phyloP scores from a whole-genome alignment of 2,113 vertebrate species.

The Antechinus flavipes region DNA sequence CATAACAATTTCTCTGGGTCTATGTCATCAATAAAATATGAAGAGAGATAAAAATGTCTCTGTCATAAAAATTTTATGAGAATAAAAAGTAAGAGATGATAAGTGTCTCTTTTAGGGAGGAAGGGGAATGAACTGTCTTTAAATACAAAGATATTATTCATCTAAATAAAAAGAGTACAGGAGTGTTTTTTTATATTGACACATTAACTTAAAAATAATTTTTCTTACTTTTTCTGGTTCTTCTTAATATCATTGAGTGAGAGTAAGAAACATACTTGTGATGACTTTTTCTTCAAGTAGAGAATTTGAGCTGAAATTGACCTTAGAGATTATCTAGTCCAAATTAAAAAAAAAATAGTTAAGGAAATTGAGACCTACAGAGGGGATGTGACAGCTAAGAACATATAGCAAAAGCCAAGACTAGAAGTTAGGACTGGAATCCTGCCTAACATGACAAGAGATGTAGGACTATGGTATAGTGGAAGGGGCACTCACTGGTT shows the following conservation, averaged over 20 bases:
- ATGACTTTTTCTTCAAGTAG: background rate
- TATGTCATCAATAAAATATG: conserved; percentile 27
- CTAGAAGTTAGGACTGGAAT: background rate
- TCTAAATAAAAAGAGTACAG: conserved; percentile 23
- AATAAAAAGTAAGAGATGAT: background rate
- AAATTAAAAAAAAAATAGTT: background rate
- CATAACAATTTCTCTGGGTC: conserved; percentile 10
- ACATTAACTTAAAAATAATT: background rate
- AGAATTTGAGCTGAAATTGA: background rate
- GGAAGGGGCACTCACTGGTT: background rate
- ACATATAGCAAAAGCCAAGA: background rate
- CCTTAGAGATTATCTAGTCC: background rate
- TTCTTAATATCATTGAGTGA: conserved; percentile 1
- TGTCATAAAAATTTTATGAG: conserved; percentile 27
- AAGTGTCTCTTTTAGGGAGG: background rate
- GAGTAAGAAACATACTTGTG: background rate
- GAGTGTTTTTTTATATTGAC: conserved; percentile 4
- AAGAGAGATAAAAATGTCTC: conserved; percentile 37
- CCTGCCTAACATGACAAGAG: background rate
- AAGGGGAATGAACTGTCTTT: background rate
- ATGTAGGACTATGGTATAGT: background rate
- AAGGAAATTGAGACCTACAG: background rate
- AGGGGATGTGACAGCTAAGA: background rate
- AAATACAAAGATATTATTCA: conserved; percentile 16
- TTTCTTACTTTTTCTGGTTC: background rate